These are phyloP conservation scores for Hafferia zeledoni DNA, from an alignment of 2,797 vertebrate genomes.

Conservation along the genomic window DNA sequence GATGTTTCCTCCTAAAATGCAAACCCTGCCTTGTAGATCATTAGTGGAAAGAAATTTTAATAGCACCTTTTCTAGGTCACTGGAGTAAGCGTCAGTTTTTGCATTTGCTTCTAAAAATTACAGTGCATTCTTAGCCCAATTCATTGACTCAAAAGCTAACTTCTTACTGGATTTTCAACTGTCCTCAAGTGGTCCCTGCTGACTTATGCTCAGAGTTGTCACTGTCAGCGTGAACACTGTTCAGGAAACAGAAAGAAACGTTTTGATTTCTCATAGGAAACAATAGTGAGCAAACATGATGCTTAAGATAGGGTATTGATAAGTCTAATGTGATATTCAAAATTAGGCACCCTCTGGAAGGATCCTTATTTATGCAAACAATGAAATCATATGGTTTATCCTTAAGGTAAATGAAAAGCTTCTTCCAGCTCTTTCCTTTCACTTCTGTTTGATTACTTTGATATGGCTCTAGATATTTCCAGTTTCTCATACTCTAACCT, in stretches of 20 bases:
- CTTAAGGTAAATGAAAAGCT: background rate
- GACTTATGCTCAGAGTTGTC: background rate
- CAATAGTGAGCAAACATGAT: accelerated
- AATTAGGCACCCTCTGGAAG: background rate
- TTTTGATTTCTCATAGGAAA: background rate
- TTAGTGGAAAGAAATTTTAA: background rate
- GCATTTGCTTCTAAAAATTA: background rate
- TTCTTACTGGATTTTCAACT: background rate
- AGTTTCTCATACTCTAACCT: background rate
- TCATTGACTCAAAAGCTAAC: background rate
- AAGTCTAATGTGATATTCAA: background rate
- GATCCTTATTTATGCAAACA: background rate
- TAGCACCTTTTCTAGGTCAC: background rate
- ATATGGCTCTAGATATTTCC: background rate
- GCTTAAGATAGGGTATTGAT: background rate
- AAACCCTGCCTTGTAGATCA: background rate
- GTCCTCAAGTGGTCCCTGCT: background rate
- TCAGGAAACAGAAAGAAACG: background rate
- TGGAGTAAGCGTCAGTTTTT: background rate
- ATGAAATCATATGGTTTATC: background rate
- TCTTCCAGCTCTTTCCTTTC: background rate
- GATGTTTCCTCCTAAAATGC: background rate
- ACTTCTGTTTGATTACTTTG: background rate
- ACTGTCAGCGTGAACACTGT: background rate
- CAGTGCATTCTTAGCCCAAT: background rate